Base-by-base conservation (phyloP, 1,140 invertebrate genomes). In the Bombus cullumanus region DNA sequence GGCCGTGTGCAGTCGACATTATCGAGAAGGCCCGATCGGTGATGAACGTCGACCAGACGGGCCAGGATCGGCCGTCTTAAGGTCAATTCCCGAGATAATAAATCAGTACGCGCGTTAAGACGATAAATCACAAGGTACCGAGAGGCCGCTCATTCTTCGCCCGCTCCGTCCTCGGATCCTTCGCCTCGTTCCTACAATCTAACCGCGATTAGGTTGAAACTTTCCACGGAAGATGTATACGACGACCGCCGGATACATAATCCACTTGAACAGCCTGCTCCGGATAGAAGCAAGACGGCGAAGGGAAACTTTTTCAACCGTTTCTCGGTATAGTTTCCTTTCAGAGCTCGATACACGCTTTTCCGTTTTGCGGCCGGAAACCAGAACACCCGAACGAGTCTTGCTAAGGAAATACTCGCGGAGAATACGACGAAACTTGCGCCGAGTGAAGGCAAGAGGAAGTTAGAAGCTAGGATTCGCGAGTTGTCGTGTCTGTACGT, bases 81-180 rank as follows among this genome's bases (percentile, higher is more conserved):
- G 79, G 86, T 87, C 86, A 80, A 90, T 83, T 78, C 73, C 43
- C 78, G 81, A 88, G 88, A 90, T 90, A 86, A 90, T 90, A 86
- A 88, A 91, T 91, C 89, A 81, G 86, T 87, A 90, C 75, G 64
- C 85, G 86, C 82, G 86, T 89, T 86, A 78, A 69, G 62, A 43
- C 89, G 83, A 90, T 90, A 90, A 90, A 90, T 90, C 85, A 81
- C 79, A 39, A 47, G 41, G 84, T 82, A 88, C 59, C 66, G 47
- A 53, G 47, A 53, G 47, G 6, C 47, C 47, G 47, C 18, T 53
- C 47, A 8, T 53, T 53, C 47, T 22, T 53, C 47, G 47, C 57
- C 72, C 43, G 75, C 53, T 53, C 53, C 76, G 68, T 81, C 75
- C 71, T 75, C 28, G 3, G 59, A 28, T 28, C 28, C 3, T 62